A percentile compares a stretch with the other conserved stretches of the same genome.
Conservation (phyloP, 2,888 invertebrate species). For the Stegana nigrithorax region DNA sequence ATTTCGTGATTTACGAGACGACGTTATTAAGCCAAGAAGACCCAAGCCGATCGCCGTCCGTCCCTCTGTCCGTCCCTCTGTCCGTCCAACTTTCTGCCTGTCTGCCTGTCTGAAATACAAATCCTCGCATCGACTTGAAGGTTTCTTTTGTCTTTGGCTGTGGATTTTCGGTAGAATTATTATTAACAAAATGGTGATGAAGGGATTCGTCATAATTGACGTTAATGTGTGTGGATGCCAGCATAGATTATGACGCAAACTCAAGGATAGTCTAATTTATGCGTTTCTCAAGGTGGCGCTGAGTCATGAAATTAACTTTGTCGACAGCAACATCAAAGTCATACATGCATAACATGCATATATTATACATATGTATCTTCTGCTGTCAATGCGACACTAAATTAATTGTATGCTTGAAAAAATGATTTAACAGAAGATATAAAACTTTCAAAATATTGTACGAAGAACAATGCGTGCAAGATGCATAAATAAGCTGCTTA, state of each 20-base stretch:
- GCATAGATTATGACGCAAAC: neutral
- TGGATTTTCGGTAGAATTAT: slow-evolving; percentile 7
- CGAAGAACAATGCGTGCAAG: too few relatives aligned
- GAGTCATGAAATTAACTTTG: too few relatives aligned
- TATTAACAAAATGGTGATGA: neutral
- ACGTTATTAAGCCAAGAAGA: slow-evolving; percentile 3
- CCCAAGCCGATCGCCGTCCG: neutral
- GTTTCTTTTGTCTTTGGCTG: neutral
- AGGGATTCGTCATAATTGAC: slow-evolving; percentile 1
- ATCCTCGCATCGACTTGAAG: neutral
- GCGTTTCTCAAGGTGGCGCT: slow-evolving; percentile 6
- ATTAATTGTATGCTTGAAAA: too few relatives aligned
- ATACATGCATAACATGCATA: too few relatives aligned
- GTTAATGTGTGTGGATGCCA: neutral
- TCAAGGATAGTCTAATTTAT: slow-evolving; percentile 4
- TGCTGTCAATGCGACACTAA: too few relatives aligned
- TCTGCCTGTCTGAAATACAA: neutral
- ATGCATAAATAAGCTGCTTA: too few relatives aligned
- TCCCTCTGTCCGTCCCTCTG: neutral
- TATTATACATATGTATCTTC: too few relatives aligned
- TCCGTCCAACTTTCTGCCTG: neutral
- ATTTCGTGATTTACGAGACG: slow-evolving; percentile 4
- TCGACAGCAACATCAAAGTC: too few relatives aligned
- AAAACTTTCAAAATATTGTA: too few relatives aligned
- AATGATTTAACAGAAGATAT: too few relatives aligned